Percentiles rank a stretch among this genome's conserved stretches.
Conservation (phyloP, 92 coral and sea anemone genomes). For the Epizoanthus ramosus region DNA sequence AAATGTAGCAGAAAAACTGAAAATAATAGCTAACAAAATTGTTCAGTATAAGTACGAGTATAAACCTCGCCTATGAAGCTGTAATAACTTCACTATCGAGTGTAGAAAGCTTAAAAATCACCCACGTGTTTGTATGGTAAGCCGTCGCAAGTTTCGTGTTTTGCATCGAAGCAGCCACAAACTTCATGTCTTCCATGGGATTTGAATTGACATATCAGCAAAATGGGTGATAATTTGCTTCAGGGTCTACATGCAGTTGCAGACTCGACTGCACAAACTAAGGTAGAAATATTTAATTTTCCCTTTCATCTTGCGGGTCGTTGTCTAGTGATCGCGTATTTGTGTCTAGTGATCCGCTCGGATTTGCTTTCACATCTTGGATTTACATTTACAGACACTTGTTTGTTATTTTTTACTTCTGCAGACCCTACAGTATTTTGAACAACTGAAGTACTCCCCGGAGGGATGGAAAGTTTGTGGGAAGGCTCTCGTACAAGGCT, state of each 20-base stretch:
- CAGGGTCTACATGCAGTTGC: conserved; percentile 85
- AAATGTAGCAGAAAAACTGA: background rate
- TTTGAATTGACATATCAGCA: conserved; percentile 28
- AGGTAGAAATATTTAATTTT: conserved; percentile 65
- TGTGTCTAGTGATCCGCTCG: background rate
- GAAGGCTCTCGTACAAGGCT: conserved; percentile 72
- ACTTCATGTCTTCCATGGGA: conserved; percentile 18
- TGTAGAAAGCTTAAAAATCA: background rate
- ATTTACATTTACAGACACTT: background rate
- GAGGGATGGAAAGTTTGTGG: conserved; percentile 98
- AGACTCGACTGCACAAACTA: conserved; percentile 80
- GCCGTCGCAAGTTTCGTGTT: conserved; percentile 18
- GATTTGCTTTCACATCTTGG: background rate
- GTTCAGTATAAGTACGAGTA: background rate
- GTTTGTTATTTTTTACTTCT: background rate
- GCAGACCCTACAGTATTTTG: conserved; percentile 92
- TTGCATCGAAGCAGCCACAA: conserved; percentile 19
- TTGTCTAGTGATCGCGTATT: too few species aligned
- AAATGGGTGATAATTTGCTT: conserved; percentile 87
- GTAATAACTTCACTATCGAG: background rate
- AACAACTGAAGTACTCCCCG: conserved; percentile 81
- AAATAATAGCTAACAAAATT: background rate
- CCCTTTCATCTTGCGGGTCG: background rate
- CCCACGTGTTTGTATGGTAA: conserved; percentile 18
- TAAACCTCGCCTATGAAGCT: background rate